phyloP scores from a whole-genome alignment of 2,888 invertebrate genomes.

The Melieria crassipennis region DNA sequence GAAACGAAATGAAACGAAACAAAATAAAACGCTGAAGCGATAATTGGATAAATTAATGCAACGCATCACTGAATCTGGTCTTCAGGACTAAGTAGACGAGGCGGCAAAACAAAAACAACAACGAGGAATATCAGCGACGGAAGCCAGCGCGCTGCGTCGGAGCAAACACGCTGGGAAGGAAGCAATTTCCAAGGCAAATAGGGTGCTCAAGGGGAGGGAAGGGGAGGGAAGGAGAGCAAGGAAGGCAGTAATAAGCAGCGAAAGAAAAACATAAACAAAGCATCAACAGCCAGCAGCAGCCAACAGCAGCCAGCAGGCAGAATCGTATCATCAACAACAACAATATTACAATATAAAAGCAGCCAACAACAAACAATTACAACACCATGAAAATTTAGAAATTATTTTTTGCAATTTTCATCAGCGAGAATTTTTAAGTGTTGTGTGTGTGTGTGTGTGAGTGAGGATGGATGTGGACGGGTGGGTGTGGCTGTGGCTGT shows the following conservation, averaged over 20 bases:
- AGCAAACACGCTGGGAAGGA: not conserved
- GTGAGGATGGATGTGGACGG: not conserved
- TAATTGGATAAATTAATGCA: conserved; percentile 32
- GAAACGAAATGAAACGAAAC: not conserved
- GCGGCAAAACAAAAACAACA: not conserved
- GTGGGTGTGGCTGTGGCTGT: conserved; percentile 2
- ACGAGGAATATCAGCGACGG: not conserved
- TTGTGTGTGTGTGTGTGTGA: not conserved
- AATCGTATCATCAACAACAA: too few relatives aligned
- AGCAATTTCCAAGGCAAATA: not conserved
- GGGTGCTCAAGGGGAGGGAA: not conserved
- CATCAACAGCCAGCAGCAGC: not conserved
- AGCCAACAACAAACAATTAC: conserved; percentile 10
- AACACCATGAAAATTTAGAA: conserved; percentile 12
- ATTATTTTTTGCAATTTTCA: conserved; percentile 11
- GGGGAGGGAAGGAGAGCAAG: not conserved
- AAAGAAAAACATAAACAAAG: not conserved
- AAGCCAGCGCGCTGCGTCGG: not conserved
- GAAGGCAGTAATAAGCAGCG: not conserved
- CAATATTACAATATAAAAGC: not conserved
- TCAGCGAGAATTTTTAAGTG: not conserved
- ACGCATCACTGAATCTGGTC: conserved; percentile 4
- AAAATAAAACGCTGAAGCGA: conserved; percentile 20
- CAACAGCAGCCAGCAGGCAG: conserved; percentile 3
- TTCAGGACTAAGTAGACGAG: not conserved